phyloP scores from a whole-genome alignment of 2,113 vertebrate species.

The Acanthochromis polyacanthus region DNA sequence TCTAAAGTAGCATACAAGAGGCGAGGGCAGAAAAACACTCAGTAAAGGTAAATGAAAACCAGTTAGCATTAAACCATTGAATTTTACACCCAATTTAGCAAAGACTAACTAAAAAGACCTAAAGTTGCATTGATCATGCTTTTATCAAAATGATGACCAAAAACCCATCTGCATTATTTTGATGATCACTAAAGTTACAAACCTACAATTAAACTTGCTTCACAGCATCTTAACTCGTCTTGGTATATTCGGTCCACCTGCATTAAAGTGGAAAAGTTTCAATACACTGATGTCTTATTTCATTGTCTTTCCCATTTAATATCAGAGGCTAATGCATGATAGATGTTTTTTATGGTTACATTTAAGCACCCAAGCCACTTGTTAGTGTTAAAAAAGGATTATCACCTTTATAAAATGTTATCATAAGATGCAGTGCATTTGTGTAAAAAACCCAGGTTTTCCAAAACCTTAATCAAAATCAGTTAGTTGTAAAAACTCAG shows the following conservation, averaged over 20 bases:
- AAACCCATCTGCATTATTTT: neutral
- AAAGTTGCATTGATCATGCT: neutral
- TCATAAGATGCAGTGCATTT: no score
- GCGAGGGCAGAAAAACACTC: neutral
- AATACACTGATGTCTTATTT: neutral
- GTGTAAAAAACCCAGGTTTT: no score
- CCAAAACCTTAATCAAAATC: no score
- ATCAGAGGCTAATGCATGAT: no score
- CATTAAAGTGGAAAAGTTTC: neutral
- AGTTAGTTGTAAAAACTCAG: no score
- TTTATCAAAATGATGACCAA: conserved; percentile 5
- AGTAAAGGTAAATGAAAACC: neutral
- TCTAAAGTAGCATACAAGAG: conserved; percentile 24
- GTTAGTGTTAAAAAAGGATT: no score
- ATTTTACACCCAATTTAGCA: neutral
- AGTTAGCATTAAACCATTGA: neutral
- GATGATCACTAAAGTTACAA: neutral
- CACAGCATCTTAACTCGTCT: neutral
- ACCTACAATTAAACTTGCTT: conserved; percentile 1
- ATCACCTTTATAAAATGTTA: no score
- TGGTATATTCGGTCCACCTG: neutral
- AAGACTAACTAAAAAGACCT: neutral
- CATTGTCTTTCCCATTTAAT: neutral
- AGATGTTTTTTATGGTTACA: no score
- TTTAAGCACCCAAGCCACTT: no score